These are phyloP conservation scores for Propithecus perrieri DNA, from an alignment of 2,797 vertebrate genomes.

Conservation along the genomic window DNA sequence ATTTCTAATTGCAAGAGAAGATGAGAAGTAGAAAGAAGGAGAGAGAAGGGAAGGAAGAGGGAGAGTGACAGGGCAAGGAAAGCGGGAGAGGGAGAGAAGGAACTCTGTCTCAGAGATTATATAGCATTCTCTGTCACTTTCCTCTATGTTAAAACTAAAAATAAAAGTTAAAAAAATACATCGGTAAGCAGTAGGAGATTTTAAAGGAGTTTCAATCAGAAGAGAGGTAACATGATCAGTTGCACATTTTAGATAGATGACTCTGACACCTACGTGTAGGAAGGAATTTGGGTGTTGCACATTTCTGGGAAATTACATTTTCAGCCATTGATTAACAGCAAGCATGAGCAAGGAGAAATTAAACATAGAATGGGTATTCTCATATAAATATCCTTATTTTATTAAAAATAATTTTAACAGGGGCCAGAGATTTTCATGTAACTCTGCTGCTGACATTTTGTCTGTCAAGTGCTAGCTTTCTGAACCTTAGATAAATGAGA, in stretches of 20 bases:
- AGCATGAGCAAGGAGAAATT: constrained; percentile 34
- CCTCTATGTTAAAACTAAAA: neutral
- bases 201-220: constrained; percentile 24
- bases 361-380: neutral
- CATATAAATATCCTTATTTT: neutral
- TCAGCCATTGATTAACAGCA: constrained; percentile 38
- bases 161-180: neutral
- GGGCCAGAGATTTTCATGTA: neutral
- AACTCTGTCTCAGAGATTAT: neutral
- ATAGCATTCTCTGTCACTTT: neutral
- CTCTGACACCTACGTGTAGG: constrained; percentile 24
- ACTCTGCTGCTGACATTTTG: neutral
- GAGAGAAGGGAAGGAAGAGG: fast-evolving
- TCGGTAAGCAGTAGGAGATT: constrained; percentile 17
- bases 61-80: fast-evolving
- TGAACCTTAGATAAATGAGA: neutral
- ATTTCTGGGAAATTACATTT: constrained; percentile 59
- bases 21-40: neutral
- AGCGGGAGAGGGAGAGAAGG: fast-evolving
- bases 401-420: neutral
- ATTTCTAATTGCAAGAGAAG: neutral
- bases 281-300: neutral
- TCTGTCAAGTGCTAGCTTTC: neutral
- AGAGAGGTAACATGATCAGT: constrained; percentile 5
- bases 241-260: constrained; percentile 20